Percentiles rank a stretch among this genome's conserved stretches.
Evolutionary conservation across 2,888 invertebrate genomes (phyloP).

Genomic region (Dilophus febrilis): DNA sequence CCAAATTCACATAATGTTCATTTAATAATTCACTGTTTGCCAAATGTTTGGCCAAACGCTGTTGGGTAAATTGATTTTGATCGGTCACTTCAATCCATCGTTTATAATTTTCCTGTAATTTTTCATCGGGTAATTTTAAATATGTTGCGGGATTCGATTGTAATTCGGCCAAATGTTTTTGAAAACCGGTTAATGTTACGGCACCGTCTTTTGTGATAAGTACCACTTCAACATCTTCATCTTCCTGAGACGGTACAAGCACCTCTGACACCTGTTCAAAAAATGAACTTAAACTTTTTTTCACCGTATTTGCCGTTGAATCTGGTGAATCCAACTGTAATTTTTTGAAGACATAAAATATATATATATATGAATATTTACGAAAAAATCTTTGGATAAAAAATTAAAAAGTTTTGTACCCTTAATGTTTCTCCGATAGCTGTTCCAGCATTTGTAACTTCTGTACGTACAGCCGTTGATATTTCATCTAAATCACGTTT

Average conservation of each 20-base stretch:
- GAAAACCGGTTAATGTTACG: conserved; percentile 42
- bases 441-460: conserved; percentile 49
- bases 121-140: conserved; percentile 44
- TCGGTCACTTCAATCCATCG: conserved; percentile 40
- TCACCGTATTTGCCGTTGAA: conserved; percentile 52
- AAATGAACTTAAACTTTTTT: conserved; percentile 52
- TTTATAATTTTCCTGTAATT: conserved; percentile 34
- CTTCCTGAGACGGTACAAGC: conserved; percentile 46
- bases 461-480: conserved; percentile 50
- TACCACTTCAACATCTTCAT: conserved; percentile 54
- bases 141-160: conserved; percentile 59
- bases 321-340: conserved; percentile 48
- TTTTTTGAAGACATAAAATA: not conserved
- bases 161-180: conserved; percentile 49
- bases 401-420: not conserved
- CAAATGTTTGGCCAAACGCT: conserved; percentile 42
- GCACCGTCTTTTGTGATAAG: conserved; percentile 49
- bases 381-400: not conserved
- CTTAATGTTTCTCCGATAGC: conserved; percentile 52
- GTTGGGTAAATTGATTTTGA: conserved; percentile 34
- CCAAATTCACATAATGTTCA: conserved; percentile 35
- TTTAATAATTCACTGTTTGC: conserved; percentile 33
- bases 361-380: not conserved
- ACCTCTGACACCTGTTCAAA: conserved; percentile 54
- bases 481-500: conserved; percentile 61